These are phyloP conservation scores for Aphyosemion australe DNA, from an alignment of 2,113 vertebrate species.

Conservation along the genomic window DNA sequence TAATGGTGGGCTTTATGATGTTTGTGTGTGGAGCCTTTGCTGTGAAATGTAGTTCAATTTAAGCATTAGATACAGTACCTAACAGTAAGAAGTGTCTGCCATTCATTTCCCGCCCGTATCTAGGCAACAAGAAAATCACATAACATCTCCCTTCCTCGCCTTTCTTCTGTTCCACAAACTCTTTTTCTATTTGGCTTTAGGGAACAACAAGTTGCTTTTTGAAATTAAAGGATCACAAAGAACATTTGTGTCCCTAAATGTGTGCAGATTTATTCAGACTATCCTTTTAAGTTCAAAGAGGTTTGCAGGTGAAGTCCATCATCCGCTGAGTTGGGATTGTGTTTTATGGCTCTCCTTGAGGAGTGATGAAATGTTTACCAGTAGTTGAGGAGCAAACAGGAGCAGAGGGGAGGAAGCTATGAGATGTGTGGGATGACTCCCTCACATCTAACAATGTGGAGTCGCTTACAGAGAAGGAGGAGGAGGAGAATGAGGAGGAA, in stretches of 20 bases:
- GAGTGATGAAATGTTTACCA: slow-evolving; percentile 74
- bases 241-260: slow-evolving; percentile 8
- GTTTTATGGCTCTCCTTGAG: slow-evolving; percentile 72
- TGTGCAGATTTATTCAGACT: neutral
- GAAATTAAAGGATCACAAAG: slow-evolving; percentile 30
- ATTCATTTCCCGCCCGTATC: slow-evolving; percentile 49
- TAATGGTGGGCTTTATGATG: neutral
- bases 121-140: slow-evolving; percentile 74
- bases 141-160: slow-evolving; percentile 24
- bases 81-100: slow-evolving; percentile 42
- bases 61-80: slow-evolving; percentile 38
- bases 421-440: slow-evolving; percentile 44
- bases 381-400: slow-evolving; percentile 55
- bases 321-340: slow-evolving; percentile 24
- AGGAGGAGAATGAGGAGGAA: slow-evolving; percentile 43
- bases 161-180: slow-evolving; percentile 28
- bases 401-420: slow-evolving; percentile 8
- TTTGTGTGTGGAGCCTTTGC: neutral
- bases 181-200: slow-evolving; percentile 26
- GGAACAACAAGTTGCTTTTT: slow-evolving; percentile 33
- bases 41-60: slow-evolving; percentile 34
- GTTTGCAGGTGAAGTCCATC: slow-evolving; percentile 27
- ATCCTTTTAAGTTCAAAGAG: slow-evolving; percentile 20
- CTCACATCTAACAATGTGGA: slow-evolving; percentile 30
- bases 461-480: slow-evolving; percentile 27